Evolutionary conservation across 1,140 invertebrate genomes (phyloP), one percentile per base, ranked within the genome.

Genomic region (Meloidogyne exigua): DNA sequence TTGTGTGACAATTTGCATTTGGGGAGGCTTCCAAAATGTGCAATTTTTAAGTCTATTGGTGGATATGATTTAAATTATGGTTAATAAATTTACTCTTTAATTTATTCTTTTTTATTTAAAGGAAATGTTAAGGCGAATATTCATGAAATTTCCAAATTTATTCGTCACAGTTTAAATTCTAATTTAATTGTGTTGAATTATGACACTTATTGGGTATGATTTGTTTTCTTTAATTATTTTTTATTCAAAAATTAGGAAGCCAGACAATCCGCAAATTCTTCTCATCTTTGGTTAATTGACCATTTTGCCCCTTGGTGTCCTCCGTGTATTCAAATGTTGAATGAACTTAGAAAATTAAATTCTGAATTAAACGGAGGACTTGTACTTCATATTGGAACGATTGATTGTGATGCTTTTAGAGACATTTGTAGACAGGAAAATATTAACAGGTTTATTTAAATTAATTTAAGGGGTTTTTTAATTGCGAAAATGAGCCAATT

Each of bases 261-360:
- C 74, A 18, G 18, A 25, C n/a, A n/a, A n/a, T 42, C 28, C 21
- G 21, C 23, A n/a, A 65, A 21, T 62, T 62, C 21, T 23, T 64
- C 72, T 7, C 80, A 90, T 76, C 88, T 90, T 1, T 92, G 91
- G 92, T 91, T 93, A 83, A 89, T 93, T 32, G 92, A 93, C 83
- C 93, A 92, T 89, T 93, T 92, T 88, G 92, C 92, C 5, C 92
- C 93, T 21, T 81, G 92, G 92, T 94, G 93, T 88, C 92, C 92
- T n/a, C 92, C 93, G 0, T 94, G 93, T 85, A 90, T 92, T 88
- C 89, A 89, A 75, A 88, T 93, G 71, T 87, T 93, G 15, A 91
- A 92, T 49, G 92, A 93, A 88, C 89, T 93, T 66, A 88, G 92
- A 12, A 92, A 91, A 88, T 91, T 92, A 5, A 91, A 92, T 62